These are phyloP conservation scores for Trichosurus vulpecula DNA, from an alignment of 2,797 vertebrate genomes.

Conservation along the genomic window DNA sequence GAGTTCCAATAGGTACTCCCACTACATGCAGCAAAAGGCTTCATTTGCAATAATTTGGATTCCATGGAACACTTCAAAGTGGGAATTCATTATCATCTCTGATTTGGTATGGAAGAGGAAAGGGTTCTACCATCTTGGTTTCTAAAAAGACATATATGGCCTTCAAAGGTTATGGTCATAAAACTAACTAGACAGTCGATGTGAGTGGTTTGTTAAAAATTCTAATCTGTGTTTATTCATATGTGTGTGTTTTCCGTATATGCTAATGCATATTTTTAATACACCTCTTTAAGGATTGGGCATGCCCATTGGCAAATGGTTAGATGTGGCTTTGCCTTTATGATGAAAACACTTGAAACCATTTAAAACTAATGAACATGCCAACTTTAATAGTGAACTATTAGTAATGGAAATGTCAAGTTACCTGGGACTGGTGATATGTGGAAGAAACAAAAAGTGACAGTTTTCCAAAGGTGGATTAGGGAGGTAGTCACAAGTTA, in stretches of 20 bases:
- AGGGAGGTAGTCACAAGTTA: neutral
- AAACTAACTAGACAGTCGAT: neutral
- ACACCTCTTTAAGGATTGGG: neutral
- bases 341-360: neutral
- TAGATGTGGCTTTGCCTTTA: neutral
- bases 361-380: neutral
- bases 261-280: neutral
- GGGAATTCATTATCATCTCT: neutral
- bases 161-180: neutral
- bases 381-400: neutral
- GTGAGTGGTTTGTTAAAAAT: neutral
- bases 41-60: neutral
- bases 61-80: neutral
- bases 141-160: neutral
- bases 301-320: neutral
- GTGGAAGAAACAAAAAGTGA: neutral
- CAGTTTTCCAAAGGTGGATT: neutral
- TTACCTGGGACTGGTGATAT: neutral
- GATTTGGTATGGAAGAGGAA: neutral
- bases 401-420: neutral
- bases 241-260: neutral
- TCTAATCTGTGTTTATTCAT: neutral
- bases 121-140: neutral
- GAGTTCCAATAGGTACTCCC: neutral
- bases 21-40: fast-evolving